A percentile compares a stretch with the other conserved stretches of the same genome.
Evolutionary conservation across 2,113 vertebrate genomes (phyloP).

Genomic region (Rhadina sibilatrix): DNA sequence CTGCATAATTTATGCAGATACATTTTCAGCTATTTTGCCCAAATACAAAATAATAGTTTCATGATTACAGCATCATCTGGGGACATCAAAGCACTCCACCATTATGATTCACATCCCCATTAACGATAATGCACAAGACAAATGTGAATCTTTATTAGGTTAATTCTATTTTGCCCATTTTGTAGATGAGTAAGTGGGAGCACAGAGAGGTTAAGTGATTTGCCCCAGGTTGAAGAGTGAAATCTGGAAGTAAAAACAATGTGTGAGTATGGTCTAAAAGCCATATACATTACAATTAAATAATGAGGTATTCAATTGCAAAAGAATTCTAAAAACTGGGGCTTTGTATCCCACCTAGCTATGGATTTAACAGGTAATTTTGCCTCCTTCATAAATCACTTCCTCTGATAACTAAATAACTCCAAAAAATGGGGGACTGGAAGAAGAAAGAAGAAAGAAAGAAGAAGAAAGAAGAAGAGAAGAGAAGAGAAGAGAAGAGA

Average conservation of each 20-base stretch:
- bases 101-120: conserved; percentile 61
- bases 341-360: not conserved
- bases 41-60: conserved; percentile 59
- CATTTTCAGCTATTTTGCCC: conserved; percentile 48
- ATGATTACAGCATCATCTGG: conserved; percentile 54
- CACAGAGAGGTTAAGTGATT: conserved; percentile 58
- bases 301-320: not conserved
- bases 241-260: conserved; percentile 50
- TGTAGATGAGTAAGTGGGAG: conserved; percentile 60
- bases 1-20: conserved; percentile 62
- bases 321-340: not conserved
- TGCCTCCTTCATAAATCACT: not conserved
- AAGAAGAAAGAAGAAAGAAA: no score
- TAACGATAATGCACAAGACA: conserved; percentile 56
- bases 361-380: not conserved
- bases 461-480: no score
- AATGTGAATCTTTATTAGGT: conserved; percentile 62
- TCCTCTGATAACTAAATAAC: not conserved
- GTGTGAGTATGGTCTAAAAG: conserved; percentile 34
- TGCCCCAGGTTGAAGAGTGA: conserved; percentile 32
- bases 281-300: conserved; percentile 45
- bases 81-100: conserved; percentile 58
- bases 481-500: no score
- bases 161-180: conserved; percentile 59
- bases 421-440: not conserved